Conservation (phyloP, 2,888 invertebrate genomes). For the Mechanitis messenoides region DNA sequence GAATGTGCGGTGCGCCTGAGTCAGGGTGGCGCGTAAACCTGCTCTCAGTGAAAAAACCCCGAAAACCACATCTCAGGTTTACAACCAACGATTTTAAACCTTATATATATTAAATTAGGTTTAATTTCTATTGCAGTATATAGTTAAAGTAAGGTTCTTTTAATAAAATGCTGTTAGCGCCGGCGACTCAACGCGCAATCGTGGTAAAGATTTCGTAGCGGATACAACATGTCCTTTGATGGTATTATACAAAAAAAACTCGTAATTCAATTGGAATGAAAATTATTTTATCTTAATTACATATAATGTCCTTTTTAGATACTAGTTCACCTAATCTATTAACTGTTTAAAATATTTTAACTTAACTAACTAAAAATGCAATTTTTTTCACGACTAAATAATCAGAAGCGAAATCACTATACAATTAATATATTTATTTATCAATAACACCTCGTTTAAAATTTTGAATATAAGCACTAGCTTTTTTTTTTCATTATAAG, state of each 20-base stretch:
- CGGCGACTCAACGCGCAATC: constrained; percentile 34
- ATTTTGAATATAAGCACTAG: too few relatives aligned
- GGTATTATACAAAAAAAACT: constrained; percentile 6
- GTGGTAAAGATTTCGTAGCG: constrained; percentile 31
- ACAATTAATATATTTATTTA: too few relatives aligned
- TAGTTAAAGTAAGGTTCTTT: constrained; percentile 17
- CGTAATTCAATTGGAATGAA: not conserved
- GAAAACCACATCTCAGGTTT: constrained; percentile 17
- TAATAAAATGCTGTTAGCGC: constrained; percentile 31
- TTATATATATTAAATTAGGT: constrained; percentile 11
- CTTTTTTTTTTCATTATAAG: too few relatives aligned
- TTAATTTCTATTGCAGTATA: not conserved
- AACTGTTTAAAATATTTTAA: too few relatives aligned
- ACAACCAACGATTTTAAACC: constrained; percentile 10
- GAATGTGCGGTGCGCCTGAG: constrained; percentile 34
- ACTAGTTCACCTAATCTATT: too few relatives aligned
- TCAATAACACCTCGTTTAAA: too few relatives aligned
- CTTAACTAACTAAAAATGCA: too few relatives aligned
- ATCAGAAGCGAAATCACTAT: too few relatives aligned
- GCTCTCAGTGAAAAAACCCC: constrained; percentile 30
- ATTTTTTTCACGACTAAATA: too few relatives aligned
- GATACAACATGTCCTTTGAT: constrained; percentile 22
- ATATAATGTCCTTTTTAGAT: too few relatives aligned
- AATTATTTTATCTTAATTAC: not conserved
- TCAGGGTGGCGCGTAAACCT: constrained; percentile 36